Conservation (phyloP, 30 jellyfish, hydroid and myxozoan species). For the Sanderia malayensis region DNA sequence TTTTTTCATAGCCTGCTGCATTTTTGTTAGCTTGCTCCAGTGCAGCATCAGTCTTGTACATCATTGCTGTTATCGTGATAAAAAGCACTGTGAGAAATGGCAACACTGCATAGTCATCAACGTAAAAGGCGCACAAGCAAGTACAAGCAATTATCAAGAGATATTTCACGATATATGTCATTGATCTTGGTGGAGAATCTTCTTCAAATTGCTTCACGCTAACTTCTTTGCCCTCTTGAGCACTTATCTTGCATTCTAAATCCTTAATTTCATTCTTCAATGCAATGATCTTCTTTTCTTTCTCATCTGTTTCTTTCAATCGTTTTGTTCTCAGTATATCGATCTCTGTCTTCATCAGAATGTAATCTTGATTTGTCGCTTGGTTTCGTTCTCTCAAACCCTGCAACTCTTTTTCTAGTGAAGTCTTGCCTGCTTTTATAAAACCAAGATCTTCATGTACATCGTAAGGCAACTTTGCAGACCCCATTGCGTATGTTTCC, state of each 20-base stretch:
- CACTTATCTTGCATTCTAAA: conserved; percentile 6
- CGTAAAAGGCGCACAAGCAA: conserved; percentile 11
- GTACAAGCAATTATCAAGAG: background rate
- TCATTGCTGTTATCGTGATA: conserved; percentile 5
- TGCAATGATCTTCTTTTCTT: background rate
- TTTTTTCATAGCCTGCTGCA: conserved; percentile 24
- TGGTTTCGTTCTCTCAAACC: conserved; percentile 29
- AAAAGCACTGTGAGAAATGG: conserved; percentile 13
- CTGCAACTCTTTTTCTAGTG: conserved; percentile 28
- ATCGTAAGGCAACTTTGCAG: background rate
- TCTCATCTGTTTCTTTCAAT: conserved; percentile 30
- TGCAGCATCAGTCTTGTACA: conserved; percentile 25
- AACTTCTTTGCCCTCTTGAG: background rate
- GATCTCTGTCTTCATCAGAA: conserved; percentile 44
- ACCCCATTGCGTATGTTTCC: conserved; percentile 15
- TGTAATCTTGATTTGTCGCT: conserved; percentile 1
- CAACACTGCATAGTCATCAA: conserved; percentile 17
- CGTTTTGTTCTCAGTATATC: conserved; percentile 33
- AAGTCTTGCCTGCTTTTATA: conserved; percentile 29
- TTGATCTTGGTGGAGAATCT: background rate
- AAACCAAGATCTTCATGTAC: conserved; percentile 8
- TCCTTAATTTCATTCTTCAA: conserved; percentile 27
- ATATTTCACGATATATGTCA: background rate
- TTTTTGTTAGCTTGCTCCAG: background rate
- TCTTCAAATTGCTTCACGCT: background rate